Evolutionary conservation across 2,888 invertebrate genomes (phyloP).

Genomic region (Drosophila ezoana): DNA sequence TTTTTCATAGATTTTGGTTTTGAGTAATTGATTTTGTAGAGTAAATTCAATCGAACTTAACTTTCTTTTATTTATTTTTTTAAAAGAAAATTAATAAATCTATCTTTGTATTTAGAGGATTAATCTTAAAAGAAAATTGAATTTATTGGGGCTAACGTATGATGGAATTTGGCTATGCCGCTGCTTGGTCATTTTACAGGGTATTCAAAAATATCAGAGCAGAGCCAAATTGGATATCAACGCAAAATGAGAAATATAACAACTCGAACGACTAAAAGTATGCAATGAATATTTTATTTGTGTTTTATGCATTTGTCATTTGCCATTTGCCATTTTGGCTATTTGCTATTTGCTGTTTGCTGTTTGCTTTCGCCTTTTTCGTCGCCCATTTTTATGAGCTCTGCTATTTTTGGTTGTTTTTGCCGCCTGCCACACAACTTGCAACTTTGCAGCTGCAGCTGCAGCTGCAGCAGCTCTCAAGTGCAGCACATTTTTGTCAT

Average conservation of each 20-base stretch:
- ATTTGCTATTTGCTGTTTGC: conserved; percentile 30
- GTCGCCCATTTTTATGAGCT: conserved; percentile 47
- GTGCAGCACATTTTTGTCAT: conserved; percentile 62
- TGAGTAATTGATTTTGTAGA: too few relatives aligned
- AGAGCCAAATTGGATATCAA: conserved; percentile 8
- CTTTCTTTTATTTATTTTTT: too few relatives aligned
- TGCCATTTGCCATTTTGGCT: conserved; percentile 9
- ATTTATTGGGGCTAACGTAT: too few relatives aligned
- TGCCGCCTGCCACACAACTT: conserved; percentile 27
- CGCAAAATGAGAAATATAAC: conserved; percentile 30
- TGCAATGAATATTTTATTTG: conserved; percentile 73
- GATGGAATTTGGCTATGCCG: not conserved
- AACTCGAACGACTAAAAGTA: conserved; percentile 64
- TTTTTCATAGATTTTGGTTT: too few relatives aligned
- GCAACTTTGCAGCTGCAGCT: conserved; percentile 36
- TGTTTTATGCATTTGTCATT: conserved; percentile 63
- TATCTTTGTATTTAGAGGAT: too few relatives aligned
- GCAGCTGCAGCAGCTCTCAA: conserved; percentile 40
- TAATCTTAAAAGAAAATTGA: too few relatives aligned
- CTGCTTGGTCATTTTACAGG: not conserved
- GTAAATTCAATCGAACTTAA: too few relatives aligned
- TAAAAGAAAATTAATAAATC: too few relatives aligned
- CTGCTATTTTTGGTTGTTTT: conserved; percentile 18
- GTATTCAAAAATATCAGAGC: conserved; percentile 6
- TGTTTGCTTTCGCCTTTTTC: conserved; percentile 36